Conservation (phyloP, 2,888 invertebrate genomes). For the Ichneumon xanthorius region DNA sequence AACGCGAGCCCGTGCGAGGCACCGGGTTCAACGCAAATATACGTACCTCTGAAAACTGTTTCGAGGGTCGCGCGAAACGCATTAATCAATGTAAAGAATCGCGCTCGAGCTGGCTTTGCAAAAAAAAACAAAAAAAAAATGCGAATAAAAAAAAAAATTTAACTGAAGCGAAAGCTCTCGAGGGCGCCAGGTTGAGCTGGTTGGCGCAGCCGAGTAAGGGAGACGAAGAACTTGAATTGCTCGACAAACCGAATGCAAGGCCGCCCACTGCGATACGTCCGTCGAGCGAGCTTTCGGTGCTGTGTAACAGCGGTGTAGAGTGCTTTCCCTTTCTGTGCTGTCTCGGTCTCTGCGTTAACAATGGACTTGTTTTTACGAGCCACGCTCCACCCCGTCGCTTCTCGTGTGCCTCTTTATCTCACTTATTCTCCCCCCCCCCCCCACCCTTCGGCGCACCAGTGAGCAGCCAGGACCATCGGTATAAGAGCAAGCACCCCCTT, state of each 20-base stretch:
- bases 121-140: conserved; percentile 21
- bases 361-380: conserved; percentile 82
- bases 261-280: conserved; percentile 80
- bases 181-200: background rate
- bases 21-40: conserved; percentile 40
- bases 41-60: conserved; percentile 32
- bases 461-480: conserved; percentile 19
- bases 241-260: conserved; percentile 63
- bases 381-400: conserved; percentile 69
- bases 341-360: conserved; percentile 77
- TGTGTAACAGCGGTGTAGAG: conserved; percentile 23
- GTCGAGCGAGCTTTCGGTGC: conserved; percentile 54
- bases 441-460: background rate
- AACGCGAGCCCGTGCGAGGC: conserved; percentile 21
- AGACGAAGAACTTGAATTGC: conserved; percentile 34
- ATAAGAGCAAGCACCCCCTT: conserved; percentile 55
- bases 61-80: conserved; percentile 45
- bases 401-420: conserved; percentile 64
- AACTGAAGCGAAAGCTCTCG: conserved; percentile 17
- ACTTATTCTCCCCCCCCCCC: conserved; percentile 49
- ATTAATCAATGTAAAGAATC: conserved; percentile 76
- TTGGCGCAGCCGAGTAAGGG: conserved; percentile 17
- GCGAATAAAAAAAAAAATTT: background rate
- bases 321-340: conserved; percentile 62
- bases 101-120: conserved; percentile 38